Conservation (phyloP, 2,797 vertebrate genomes). For the Thaleichthys pacificus region DNA sequence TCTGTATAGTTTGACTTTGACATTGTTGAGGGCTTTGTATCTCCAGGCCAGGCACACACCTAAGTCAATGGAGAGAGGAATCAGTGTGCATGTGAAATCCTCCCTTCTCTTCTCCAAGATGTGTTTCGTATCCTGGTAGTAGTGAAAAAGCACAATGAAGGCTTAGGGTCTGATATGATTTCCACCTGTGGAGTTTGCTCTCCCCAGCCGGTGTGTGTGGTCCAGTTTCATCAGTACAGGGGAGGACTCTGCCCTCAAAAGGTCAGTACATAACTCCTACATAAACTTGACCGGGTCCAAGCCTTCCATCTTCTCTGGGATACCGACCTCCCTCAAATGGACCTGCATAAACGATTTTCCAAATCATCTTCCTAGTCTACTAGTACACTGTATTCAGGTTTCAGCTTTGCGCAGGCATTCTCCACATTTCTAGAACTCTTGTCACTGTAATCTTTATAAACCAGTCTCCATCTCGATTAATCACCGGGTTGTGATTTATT, state of each 20-base stretch:
- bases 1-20: neutral
- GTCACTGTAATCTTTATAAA: neutral
- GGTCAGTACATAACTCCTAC: neutral
- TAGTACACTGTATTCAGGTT: neutral
- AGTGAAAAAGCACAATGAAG: constrained; percentile 3
- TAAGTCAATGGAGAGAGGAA: neutral
- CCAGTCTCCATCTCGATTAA: neutral
- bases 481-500: neutral
- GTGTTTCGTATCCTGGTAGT: constrained; percentile 14
- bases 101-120: neutral
- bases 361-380: too few relatives aligned
- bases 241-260: too few relatives aligned
- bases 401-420: neutral
- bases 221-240: neutral
- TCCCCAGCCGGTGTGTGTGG: neutral
- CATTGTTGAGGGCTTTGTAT: neutral
- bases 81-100: neutral
- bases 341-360: neutral
- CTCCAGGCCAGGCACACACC: neutral
- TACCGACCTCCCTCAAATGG: neutral
- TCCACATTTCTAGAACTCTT: neutral
- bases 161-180: neutral
- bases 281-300: neutral
- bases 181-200: neutral
- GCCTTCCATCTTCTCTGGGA: constrained; percentile 1